Evolutionary conservation across 2,113 vertebrate species (phyloP), one percentile per base, ranked within the genome.

Genomic region (Scophthalmus maximus): DNA sequence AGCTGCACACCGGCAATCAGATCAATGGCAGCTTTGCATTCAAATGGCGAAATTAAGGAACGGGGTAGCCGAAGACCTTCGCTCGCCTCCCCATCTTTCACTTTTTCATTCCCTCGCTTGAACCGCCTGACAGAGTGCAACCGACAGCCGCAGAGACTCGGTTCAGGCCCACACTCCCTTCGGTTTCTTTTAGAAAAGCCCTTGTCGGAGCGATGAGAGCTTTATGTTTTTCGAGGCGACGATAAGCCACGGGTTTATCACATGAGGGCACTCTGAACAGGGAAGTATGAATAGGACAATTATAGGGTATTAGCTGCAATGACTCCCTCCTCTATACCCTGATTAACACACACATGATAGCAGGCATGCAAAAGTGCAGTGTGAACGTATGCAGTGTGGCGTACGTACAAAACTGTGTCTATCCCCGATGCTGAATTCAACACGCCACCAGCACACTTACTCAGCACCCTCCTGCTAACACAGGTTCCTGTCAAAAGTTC

Each of bases 21-120:
- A 88, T 84, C 68, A 67, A 74, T 60, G 76, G 57, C 84, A 79
- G 69, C 72, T 76, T 47, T 66, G 81, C 81, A 85, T 89, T 85
- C 61, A 86, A 85, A 88, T 79, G 50, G 76, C 14, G 23, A 56
- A 69, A 87, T 87, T 83, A 87, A 79, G 60, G 50, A 60, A 22
- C 23, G 26, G 46, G 69, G 56, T 76, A 51, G 73, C 49, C 6
- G 11, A 25, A 46, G 49, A 76, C 61, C 78, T 79, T 32, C 38
- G 12, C 49, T 66, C 40, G 1, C 55, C 49, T 55, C 22, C n/a
- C 50, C 65, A 56, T 84, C 59, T 70, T 85, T 87, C 73, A 85
- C 73, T 78, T 72, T 71, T 76, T 58, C 79, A 70, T 78, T 80
- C 76, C 50, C 65, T 59, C 14, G 2, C 60, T 57, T 36, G 29